Evolutionary conservation across 2,888 invertebrate species (phyloP).

Genomic region (Drosophila prostipennis): DNA sequence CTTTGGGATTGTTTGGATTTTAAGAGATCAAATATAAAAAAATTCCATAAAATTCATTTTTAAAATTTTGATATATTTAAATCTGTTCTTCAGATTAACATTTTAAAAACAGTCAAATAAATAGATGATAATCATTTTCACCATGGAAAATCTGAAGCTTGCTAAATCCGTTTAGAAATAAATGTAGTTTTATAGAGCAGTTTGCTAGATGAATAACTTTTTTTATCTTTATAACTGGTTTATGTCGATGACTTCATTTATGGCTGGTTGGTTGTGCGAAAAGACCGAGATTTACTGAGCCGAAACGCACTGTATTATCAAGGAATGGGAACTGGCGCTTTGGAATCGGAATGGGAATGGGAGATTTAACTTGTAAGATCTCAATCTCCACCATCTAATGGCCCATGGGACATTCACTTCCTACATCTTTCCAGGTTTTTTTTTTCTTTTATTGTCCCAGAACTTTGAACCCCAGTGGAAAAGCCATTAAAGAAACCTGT

Average conservation of each 20-base stretch:
- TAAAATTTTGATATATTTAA: no score
- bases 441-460: constrained; percentile 9
- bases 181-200: constrained; percentile 21
- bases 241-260: constrained; percentile 38
- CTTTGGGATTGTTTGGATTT: not conserved
- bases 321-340: not conserved
- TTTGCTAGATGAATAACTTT: not conserved
- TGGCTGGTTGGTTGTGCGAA: constrained; percentile 28
- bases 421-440: constrained; percentile 9
- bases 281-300: constrained; percentile 27
- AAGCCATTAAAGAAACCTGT: constrained; percentile 23
- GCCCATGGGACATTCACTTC: constrained; percentile 27
- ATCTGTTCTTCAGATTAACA: no score
- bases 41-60: no score
- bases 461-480: constrained; percentile 21
- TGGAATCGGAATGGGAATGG: constrained; percentile 3
- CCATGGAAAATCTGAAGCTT: not conserved
- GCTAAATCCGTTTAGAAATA: constrained; percentile 4
- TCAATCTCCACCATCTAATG: constrained; percentile 6
- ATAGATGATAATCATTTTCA: no score
- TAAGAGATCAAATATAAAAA: not conserved
- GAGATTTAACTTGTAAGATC: constrained; percentile 10
- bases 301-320: constrained; percentile 33
- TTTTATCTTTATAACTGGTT: constrained; percentile 33
- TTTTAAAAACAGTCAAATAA: no score